Base-by-base conservation (phyloP, 2,797 vertebrate species). In the Sylvia borin region DNA sequence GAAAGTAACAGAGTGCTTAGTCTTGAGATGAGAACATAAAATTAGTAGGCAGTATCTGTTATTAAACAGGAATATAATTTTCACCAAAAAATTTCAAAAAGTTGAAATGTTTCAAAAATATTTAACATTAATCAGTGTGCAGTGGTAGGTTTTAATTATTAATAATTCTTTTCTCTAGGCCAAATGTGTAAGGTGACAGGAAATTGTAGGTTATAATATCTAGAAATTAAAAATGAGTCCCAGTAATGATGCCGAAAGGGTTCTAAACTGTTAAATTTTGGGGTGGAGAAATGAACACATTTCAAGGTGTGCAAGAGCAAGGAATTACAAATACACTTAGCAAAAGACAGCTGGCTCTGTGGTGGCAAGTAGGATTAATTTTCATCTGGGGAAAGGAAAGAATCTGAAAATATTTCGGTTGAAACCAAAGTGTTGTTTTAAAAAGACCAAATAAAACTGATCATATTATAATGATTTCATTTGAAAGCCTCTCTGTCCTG, bases 401-500 rank as follows among this genome's bases (percentile, higher is more conserved):
- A 94, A 94, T 73, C 40, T 78, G 93, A 88, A 90, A 79, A 50
- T 65, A 93, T 47, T 96, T 96, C 32, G 48, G 55, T 92, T 95
- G 73, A 95, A 96, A 67, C 68, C 51, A 47, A 81, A 94, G 22
- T 94, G 67, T 94, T 97, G 72, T 97, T 92, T 45, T 94, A 92
- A 95, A 97, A 61, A 94, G 51, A 43, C 66, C 60, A 32, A 89
- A 90, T 96, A 94, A 96, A 96, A 77, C 92, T 38, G 76, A 94
- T 93, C 21, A 71, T 51, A 51, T 55, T 83, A 16, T 89, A 75
- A 88, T 85, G 66, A 92, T 96, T 97, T 97, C 80, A 89, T 81
- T 94, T 94, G 91, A 93, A 92, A 95, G 68, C 54, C 43, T 97
- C 94, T 96, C 95, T 97, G 89, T 97, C 38, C 43, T 77, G 42